Evolutionary conservation across 1,140 invertebrate genomes (phyloP).

Genomic region (Drosophila yakuba): DNA sequence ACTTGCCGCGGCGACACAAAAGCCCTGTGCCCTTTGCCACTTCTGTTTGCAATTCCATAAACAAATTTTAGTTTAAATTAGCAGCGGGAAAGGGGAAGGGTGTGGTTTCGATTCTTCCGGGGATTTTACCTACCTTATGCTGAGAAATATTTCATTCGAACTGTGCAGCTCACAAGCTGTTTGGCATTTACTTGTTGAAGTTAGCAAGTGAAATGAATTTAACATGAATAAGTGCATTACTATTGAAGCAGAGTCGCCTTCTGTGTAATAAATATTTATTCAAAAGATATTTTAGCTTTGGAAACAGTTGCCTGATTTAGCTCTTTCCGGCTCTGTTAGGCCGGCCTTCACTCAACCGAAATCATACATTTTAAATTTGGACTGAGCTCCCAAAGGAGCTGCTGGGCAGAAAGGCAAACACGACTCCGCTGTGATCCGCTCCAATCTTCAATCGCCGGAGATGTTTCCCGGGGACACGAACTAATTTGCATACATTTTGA

Average conservation of each 20-base stretch:
- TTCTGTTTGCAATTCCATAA: conserved; percentile 31
- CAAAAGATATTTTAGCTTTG: background rate
- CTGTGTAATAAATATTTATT: too few species aligned
- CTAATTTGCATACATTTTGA: conserved; percentile 74
- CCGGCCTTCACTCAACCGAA: conserved; percentile 23
- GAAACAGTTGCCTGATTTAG: background rate
- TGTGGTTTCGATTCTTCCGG: background rate
- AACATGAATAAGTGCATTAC: too few species aligned
- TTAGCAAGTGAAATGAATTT: too few species aligned
- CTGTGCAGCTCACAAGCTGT: background rate
- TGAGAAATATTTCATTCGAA: background rate
- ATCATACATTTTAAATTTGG: conserved; percentile 74
- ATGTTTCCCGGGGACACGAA: conserved; percentile 40
- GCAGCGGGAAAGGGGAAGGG: background rate
- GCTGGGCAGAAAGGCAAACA: conserved; percentile 30
- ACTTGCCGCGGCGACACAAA: conserved; percentile 30
- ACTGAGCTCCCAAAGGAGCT: conserved; percentile 7
- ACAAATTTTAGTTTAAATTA: conserved; percentile 41
- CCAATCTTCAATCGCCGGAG: conserved; percentile 18
- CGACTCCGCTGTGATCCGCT: conserved; percentile 10
- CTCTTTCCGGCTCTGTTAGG: conserved; percentile 1
- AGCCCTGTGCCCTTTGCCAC: background rate
- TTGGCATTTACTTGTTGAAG: too few species aligned
- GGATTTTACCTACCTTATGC: background rate
- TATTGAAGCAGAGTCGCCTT: too few species aligned